phyloP scores from a whole-genome alignment of 2,113 vertebrate species.

The Labeo catla region DNA sequence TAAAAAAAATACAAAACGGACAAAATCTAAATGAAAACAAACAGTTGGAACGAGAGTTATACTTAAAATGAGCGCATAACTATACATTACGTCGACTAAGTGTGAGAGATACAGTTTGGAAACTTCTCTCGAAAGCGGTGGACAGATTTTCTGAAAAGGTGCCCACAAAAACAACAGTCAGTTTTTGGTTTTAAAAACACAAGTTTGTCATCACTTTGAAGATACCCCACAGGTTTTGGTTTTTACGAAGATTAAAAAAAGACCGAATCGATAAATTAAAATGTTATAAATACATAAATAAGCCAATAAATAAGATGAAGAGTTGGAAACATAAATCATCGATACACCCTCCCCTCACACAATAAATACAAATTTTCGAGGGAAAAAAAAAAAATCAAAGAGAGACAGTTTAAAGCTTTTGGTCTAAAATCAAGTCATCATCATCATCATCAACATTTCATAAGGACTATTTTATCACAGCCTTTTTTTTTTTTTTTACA shows the following conservation, averaged over 20 bases:
- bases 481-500: conserved; percentile 67
- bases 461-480: conserved; percentile 67
- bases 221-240: conserved; percentile 66
- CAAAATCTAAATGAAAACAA: conserved; percentile 5
- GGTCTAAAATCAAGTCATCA: conserved; percentile 84
- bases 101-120: neutral
- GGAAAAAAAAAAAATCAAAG: conserved; percentile 65
- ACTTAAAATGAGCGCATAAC: conserved; percentile 6
- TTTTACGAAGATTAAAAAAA: conserved; percentile 68
- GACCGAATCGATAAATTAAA: conserved; percentile 69
- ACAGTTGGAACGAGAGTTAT: conserved; percentile 27
- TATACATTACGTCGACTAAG: neutral
- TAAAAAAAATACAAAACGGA: neutral
- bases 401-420: conserved; percentile 87
- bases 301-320: conserved; percentile 74
- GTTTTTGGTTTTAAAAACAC: conserved; percentile 44
- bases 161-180: conserved; percentile 11
- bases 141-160: neutral
- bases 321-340: conserved; percentile 69
- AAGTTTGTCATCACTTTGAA: conserved; percentile 34
- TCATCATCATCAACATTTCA: conserved; percentile 68
- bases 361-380: conserved; percentile 76
- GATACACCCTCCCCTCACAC: conserved; percentile 65
- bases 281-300: conserved; percentile 78
- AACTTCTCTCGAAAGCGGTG: conserved; percentile 20